Evolutionary conservation across 92 coral and sea anemone genomes (phyloP).

Genomic region (Heliopora coerulea): DNA sequence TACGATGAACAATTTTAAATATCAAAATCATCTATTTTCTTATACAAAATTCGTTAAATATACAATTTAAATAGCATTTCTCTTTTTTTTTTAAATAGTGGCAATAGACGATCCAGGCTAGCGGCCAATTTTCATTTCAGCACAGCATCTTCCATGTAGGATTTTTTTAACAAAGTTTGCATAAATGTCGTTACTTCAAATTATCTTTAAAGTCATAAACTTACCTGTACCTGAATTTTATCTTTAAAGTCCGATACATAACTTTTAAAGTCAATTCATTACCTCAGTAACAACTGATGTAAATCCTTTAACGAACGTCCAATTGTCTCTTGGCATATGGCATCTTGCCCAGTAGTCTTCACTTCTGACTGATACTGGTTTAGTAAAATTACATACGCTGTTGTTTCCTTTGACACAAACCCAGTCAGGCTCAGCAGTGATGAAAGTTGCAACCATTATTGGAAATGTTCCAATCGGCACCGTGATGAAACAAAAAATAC

Average conservation of each 20-base stretch:
- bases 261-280: not conserved
- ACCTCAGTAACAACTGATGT: slow-evolving; percentile 78
- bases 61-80: no score
- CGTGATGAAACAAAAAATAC: slow-evolving; percentile 51
- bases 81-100: no score
- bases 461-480: slow-evolving; percentile 35
- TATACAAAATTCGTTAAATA: no score
- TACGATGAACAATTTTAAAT: no score
- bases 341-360: slow-evolving; percentile 61
- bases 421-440: slow-evolving; percentile 82
- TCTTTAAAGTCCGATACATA: not conserved
- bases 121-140: no score
- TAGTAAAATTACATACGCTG: slow-evolving; percentile 56
- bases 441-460: slow-evolving; percentile 61
- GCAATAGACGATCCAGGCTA: no score
- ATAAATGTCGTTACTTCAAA: no score
- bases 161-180: no score
- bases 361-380: slow-evolving; percentile 44
- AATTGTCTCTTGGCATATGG: slow-evolving; percentile 59
- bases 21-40: no score
- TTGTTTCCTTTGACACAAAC: slow-evolving; percentile 63
- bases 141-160: no score
- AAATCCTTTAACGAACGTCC: slow-evolving; percentile 65
- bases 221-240: no score
- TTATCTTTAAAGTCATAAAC: no score